Evolutionary conservation across 2,113 vertebrate species (phyloP).

Genomic region (Cyphomyrus discorhynchus): DNA sequence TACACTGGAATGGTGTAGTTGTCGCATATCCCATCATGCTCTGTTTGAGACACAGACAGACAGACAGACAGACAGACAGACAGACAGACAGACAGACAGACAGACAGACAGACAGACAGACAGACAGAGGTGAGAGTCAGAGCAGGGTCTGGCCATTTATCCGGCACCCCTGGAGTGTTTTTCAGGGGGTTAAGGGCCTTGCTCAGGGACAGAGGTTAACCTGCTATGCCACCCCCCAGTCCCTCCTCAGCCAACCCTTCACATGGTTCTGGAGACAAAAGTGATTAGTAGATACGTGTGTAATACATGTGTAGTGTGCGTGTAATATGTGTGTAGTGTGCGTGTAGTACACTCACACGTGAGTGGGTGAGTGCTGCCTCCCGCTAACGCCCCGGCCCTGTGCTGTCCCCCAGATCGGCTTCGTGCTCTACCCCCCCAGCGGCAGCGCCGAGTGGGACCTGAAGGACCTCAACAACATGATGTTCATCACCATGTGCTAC

Average conservation of each 20-base stretch:
- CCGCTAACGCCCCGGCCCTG: background rate
- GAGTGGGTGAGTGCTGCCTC: background rate
- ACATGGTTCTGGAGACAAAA: background rate
- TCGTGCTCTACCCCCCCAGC: slow-evolving; percentile 78
- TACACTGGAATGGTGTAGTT: background rate
- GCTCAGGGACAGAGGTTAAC: background rate
- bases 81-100: background rate
- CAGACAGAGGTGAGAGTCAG: background rate
- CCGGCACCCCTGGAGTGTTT: background rate
- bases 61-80: no score
- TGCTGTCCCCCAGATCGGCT: slow-evolving; percentile 70
- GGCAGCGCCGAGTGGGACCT: slow-evolving; percentile 75
- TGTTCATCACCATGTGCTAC: slow-evolving; percentile 85
- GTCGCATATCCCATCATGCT: background rate
- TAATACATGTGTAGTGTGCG: no score
- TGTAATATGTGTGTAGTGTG: background rate
- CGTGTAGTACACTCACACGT: background rate
- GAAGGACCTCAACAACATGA: slow-evolving; percentile 70
- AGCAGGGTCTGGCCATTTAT: background rate
- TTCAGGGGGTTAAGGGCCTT: background rate
- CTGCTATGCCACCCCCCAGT: background rate
- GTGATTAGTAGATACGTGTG: no score
- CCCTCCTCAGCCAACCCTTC: background rate
- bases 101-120: background rate
- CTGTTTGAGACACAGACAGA: background rate